Conservation (phyloP, 2,797 vertebrate genomes). For the Oreortyx pictus region DNA sequence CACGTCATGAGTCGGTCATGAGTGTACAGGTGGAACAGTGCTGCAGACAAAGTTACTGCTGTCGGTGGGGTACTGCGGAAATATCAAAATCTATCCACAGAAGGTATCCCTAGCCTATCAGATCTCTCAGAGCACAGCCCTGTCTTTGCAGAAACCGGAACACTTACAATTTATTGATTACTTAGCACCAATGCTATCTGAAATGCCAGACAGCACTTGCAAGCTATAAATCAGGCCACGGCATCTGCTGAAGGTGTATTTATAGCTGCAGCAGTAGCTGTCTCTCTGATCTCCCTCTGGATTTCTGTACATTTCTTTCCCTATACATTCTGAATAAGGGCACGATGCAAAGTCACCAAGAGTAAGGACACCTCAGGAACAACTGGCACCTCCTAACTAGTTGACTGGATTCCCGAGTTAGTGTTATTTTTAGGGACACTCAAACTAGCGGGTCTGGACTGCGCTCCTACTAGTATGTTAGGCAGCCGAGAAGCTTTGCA, state of each 20-base stretch:
- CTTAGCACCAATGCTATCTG: neutral
- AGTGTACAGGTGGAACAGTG: neutral
- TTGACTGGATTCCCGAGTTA: slow-evolving; percentile 36
- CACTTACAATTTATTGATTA: neutral
- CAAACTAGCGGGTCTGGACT: slow-evolving; percentile 55
- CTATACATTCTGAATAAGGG: neutral
- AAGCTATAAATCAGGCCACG: neutral
- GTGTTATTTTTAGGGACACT: slow-evolving; percentile 71
- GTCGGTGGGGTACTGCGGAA: neutral
- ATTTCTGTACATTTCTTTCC: neutral
- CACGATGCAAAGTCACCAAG: neutral
- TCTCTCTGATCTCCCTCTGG: neutral
- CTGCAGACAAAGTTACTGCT: neutral
- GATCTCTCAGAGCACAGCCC: neutral
- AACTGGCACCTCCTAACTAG: slow-evolving; percentile 25
- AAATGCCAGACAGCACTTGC: neutral
- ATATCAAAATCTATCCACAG: neutral
- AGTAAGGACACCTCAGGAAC: slow-evolving; percentile 15
- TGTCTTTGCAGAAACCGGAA: neutral
- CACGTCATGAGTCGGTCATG: neutral
- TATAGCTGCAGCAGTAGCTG: neutral
- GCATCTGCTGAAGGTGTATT: neutral
- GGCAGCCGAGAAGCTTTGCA: slow-evolving; percentile 57
- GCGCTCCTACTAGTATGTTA: slow-evolving; percentile 36
- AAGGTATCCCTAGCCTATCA: neutral